phyloP scores from a whole-genome alignment of 2,888 invertebrate genomes.

The Coelogynopora nodosa region DNA sequence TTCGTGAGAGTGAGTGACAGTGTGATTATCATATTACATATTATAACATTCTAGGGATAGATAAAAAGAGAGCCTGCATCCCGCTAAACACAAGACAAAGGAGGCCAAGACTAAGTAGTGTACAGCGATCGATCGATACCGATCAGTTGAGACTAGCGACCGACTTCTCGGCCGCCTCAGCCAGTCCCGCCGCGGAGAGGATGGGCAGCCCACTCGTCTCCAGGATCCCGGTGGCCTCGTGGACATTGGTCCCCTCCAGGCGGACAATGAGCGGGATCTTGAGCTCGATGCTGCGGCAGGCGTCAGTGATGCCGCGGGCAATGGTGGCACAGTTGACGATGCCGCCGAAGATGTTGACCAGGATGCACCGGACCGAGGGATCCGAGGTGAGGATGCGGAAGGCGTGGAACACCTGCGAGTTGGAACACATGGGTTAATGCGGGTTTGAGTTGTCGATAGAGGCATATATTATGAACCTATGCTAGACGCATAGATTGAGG shows the following conservation, averaged over 20 bases:
- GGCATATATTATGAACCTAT: too few relatives aligned
- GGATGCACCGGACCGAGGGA: slow-evolving; percentile 76
- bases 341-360: slow-evolving; percentile 97
- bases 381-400: slow-evolving; percentile 73
- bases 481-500: too few relatives aligned
- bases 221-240: slow-evolving; percentile 76
- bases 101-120: too few relatives aligned
- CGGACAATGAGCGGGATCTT: slow-evolving; percentile 85
- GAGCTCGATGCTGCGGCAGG: slow-evolving; percentile 72
- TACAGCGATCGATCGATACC: too few relatives aligned
- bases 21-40: too few relatives aligned
- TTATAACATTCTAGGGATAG: too few relatives aligned
- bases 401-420: slow-evolving; percentile 84
- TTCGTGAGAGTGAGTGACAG: too few relatives aligned
- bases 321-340: slow-evolving; percentile 97
- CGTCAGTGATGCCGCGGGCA: slow-evolving; percentile 87
- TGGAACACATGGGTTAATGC: too few relatives aligned
- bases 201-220: slow-evolving; percentile 78
- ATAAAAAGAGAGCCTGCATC: too few relatives aligned
- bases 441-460: too few relatives aligned
- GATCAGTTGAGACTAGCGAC: slow-evolving; percentile 63
- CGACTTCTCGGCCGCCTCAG: slow-evolving; percentile 85
- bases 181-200: slow-evolving; percentile 76
- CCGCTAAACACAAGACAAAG: too few relatives aligned
- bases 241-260: slow-evolving; percentile 78